Evolutionary conservation across 2,797 vertebrate species (phyloP).

Genomic region (Crypturellus tataupa): DNA sequence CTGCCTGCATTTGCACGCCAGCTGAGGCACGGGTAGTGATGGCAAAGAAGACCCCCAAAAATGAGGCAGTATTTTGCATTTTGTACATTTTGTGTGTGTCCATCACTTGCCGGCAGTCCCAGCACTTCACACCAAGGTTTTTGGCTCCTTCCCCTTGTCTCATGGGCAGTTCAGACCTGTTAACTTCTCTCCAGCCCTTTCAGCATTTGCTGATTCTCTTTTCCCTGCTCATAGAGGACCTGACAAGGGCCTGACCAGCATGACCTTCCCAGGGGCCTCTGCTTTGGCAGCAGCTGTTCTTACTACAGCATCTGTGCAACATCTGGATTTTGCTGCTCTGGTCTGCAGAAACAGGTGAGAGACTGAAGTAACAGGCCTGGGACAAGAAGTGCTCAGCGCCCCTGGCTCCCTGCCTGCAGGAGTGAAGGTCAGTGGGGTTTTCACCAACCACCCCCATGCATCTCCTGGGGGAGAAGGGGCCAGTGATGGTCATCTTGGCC

Average conservation of each 20-base stretch:
- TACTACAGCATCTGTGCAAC: background rate
- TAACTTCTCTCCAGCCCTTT: background rate
- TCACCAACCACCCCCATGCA: background rate
- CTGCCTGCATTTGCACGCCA: rapidly evolving
- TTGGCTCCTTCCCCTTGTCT: background rate
- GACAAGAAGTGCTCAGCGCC: background rate
- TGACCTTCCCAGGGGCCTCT: rapidly evolving
- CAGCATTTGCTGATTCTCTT: background rate
- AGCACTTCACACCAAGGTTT: background rate
- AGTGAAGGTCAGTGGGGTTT: rapidly evolving
- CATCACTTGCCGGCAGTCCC: rapidly evolving
- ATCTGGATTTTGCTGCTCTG: rapidly evolving
- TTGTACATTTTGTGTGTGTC: background rate
- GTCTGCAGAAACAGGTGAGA: background rate
- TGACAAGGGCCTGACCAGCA: background rate
- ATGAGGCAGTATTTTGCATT: background rate
- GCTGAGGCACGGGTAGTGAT: rapidly evolving
- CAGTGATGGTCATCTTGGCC: too few relatives aligned
- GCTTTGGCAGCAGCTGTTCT: background rate
- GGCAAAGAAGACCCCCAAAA: background rate
- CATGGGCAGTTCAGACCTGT: rapidly evolving
- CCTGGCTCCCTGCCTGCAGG: rapidly evolving
- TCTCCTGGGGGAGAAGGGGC: too few relatives aligned
- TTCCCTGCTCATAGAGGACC: rapidly evolving
- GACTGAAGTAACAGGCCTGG: too few relatives aligned